phyloP scores from a whole-genome alignment of 2,113 vertebrate genomes.

The Hippocampus comes region DNA sequence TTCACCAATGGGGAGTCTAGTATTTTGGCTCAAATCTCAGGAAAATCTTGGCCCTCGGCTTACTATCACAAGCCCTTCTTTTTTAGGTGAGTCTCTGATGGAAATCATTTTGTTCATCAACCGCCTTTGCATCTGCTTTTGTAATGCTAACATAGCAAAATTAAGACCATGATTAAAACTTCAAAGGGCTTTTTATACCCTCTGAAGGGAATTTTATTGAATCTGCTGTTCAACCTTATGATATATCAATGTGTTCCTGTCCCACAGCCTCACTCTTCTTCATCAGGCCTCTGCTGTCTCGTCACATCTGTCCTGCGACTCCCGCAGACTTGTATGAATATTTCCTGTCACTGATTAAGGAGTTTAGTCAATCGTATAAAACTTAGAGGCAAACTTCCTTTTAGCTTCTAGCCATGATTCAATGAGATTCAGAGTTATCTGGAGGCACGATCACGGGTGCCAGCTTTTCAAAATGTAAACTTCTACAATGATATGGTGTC shows the following conservation, averaged over 20 bases:
- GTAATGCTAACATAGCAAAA: background rate
- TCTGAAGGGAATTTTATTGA: background rate
- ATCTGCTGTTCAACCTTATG: conserved; percentile 4
- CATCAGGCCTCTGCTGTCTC: conserved; percentile 23
- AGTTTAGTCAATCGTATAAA: conserved; percentile 58
- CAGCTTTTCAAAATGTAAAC: conserved; percentile 18
- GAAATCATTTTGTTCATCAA: background rate
- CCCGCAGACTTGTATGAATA: conserved; percentile 65
- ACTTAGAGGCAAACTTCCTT: conserved; percentile 34
- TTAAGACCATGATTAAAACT: background rate
- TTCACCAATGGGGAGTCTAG: background rate
- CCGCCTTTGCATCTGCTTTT: background rate
- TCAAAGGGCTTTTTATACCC: background rate
- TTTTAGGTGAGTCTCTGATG: background rate
- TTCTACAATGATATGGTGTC: conserved; percentile 12
- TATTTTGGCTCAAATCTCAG: conserved; percentile 1
- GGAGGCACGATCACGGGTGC: conserved; percentile 9
- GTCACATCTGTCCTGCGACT: conserved; percentile 48
- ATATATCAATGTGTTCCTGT: background rate
- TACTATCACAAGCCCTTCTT: background rate
- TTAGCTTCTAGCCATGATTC: conserved; percentile 15
- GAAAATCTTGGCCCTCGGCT: background rate
- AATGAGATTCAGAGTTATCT: conserved; percentile 23
- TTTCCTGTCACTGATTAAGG: conserved; percentile 65
- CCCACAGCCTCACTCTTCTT: conserved; percentile 14